Evolutionary conservation across 2,797 vertebrate species (phyloP).

Genomic region (Aphelocoma californica): DNA sequence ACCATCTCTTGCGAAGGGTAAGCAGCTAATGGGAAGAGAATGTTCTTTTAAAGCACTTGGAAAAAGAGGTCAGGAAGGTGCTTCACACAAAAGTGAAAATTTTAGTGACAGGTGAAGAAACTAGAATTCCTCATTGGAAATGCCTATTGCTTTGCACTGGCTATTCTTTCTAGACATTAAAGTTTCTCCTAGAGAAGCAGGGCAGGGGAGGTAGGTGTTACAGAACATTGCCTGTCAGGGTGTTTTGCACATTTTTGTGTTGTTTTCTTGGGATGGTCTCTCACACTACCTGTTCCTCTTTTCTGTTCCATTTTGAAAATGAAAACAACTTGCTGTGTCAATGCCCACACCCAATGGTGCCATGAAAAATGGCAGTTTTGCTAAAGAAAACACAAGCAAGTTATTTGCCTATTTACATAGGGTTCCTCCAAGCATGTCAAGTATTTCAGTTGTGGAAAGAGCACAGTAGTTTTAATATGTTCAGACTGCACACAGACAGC

Average conservation of each 20-base stretch:
- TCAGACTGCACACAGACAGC: not conserved
- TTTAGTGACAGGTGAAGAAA: not conserved
- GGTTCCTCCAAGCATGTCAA: not conserved
- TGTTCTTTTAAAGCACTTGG: not conserved
- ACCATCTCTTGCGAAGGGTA: not conserved
- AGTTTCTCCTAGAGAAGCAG: not conserved
- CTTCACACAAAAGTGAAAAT: not conserved
- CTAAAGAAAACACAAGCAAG: not conserved
- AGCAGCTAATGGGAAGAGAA: not conserved
- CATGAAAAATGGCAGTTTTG: not conserved
- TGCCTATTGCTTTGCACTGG: not conserved
- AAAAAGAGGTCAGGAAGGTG: not conserved
- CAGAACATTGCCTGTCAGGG: accelerated
- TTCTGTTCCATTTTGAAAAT: not conserved
- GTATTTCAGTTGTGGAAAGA: not conserved
- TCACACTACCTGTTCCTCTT: not conserved
- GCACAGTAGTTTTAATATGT: not conserved
- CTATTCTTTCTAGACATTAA: not conserved
- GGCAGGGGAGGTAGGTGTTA: not conserved
- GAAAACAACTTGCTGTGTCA: not conserved
- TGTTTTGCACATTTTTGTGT: not conserved
- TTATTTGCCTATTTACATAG: not conserved
- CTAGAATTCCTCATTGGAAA: not conserved
- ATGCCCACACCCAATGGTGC: not conserved
- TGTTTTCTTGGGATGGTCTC: not conserved